Conservation (phyloP, 1,140 invertebrate genomes). For the Chlorops oryzae region DNA sequence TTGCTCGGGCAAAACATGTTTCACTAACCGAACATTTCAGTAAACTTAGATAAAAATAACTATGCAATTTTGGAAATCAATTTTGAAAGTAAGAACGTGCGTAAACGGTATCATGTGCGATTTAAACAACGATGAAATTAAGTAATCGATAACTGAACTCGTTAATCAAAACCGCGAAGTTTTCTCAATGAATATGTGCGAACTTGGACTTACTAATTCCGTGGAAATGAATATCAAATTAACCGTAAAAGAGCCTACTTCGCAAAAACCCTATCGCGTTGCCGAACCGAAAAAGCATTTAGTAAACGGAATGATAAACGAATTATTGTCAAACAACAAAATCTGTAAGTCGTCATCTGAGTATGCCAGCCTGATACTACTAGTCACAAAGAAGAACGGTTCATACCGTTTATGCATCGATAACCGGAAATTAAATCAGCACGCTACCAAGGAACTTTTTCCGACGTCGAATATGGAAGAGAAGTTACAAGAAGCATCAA, state of each 20-base stretch:
- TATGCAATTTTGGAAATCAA: neutral
- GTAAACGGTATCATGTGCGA: too few species aligned
- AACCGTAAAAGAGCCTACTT: slow-evolving; percentile 2
- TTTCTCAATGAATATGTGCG: neutral
- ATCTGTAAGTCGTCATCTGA: slow-evolving; percentile 35
- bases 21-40: too few species aligned
- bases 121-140: too few species aligned
- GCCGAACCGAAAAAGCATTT: slow-evolving; percentile 8
- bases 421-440: slow-evolving; percentile 22
- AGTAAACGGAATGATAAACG: slow-evolving; percentile 12
- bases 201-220: slow-evolving; percentile 8
- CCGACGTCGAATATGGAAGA: slow-evolving; percentile 31
- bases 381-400: slow-evolving; percentile 50
- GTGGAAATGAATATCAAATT: slow-evolving; percentile 11
- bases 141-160: too few species aligned
- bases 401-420: slow-evolving; percentile 27
- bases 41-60: neutral
- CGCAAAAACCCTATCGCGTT: slow-evolving; percentile 13
- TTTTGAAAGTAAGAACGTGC: neutral
- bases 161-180: neutral
- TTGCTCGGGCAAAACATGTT: neutral
- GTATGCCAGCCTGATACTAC: slow-evolving; percentile 49
- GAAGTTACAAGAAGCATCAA: slow-evolving; percentile 18
- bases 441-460: slow-evolving; percentile 22
- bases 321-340: slow-evolving; percentile 16